Conservation (phyloP, 2,113 vertebrate genomes). For the Morone saxatilis region DNA sequence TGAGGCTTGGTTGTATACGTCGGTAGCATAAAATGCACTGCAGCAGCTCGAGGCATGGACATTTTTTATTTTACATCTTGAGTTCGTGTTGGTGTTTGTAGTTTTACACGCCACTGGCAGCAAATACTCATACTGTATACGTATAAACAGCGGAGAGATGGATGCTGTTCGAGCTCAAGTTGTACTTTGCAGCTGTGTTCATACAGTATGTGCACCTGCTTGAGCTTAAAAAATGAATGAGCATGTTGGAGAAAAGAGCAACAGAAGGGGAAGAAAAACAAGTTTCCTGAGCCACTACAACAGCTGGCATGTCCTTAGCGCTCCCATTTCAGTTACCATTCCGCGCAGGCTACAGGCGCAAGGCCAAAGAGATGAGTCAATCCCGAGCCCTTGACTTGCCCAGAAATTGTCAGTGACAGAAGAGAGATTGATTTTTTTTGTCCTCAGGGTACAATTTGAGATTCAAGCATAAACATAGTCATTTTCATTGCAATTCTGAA, state of each 20-base stretch:
- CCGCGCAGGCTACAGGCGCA: neutral
- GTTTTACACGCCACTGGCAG: neutral
- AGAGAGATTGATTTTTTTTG: constrained; percentile 69
- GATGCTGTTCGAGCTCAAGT: neutral
- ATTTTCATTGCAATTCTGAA: constrained; percentile 65
- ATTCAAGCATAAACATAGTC: constrained; percentile 66
- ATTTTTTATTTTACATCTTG: neutral
- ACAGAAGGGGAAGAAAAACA: constrained; percentile 13
- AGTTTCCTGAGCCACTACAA: constrained; percentile 3
- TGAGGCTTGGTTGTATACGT: neutral
- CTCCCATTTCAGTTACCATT: constrained; percentile 4
- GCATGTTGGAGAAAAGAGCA: neutral
- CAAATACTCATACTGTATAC: neutral
- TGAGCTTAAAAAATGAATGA: neutral
- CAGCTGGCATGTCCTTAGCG: constrained; percentile 28
- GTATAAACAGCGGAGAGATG: neutral
- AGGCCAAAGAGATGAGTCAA: constrained; percentile 56
- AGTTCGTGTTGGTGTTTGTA: neutral
- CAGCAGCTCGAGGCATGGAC: neutral
- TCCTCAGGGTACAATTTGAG: constrained; percentile 58
- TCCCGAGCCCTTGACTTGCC: constrained; percentile 51
- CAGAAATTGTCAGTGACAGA: constrained; percentile 56
- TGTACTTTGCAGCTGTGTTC: neutral
- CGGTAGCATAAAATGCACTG: neutral
- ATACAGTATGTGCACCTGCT: neutral